Conservation (phyloP, 2,888 invertebrate genomes). For the Dichetophora obliterata region DNA sequence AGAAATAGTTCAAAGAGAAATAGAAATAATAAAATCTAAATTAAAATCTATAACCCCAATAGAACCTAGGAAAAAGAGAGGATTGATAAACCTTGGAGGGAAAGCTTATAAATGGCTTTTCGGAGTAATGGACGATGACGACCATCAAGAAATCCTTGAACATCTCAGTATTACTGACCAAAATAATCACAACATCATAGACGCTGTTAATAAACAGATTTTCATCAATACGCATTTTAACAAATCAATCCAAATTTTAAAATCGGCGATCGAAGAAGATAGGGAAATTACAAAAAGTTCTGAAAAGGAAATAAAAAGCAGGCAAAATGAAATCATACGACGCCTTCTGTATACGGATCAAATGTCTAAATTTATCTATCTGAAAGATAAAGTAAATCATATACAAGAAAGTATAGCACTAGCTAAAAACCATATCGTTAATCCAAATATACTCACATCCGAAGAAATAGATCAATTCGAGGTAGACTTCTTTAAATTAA, state of each 20-base stretch:
- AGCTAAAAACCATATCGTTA: no score
- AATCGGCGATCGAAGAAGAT: slow-evolving; percentile 29
- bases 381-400: slow-evolving; percentile 28
- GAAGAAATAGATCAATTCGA: no score
- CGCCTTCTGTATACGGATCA: no score
- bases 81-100: background rate
- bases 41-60: slow-evolving; percentile 32
- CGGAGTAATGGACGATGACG: background rate
- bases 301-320: slow-evolving; percentile 14
- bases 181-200: slow-evolving; percentile 10
- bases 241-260: no score
- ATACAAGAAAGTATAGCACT: no score
- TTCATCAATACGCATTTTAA: no score
- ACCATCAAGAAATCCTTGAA: slow-evolving; percentile 32
- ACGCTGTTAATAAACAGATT: no score
- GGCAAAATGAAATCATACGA: slow-evolving; percentile 27
- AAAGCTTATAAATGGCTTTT: slow-evolving; percentile 22
- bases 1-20: slow-evolving; percentile 31
- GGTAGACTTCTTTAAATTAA: slow-evolving; percentile 20
- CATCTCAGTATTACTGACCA: slow-evolving; percentile 19
- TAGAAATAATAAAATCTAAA: slow-evolving; percentile 31
- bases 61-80: slow-evolving; percentile 9
- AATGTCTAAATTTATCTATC: background rate
- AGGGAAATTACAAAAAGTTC: slow-evolving; percentile 20
- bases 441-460: no score